Percentiles rank a stretch among this genome's conserved stretches.
Conservation (phyloP, 2,113 vertebrate species). For the Anolis carolinensis region DNA sequence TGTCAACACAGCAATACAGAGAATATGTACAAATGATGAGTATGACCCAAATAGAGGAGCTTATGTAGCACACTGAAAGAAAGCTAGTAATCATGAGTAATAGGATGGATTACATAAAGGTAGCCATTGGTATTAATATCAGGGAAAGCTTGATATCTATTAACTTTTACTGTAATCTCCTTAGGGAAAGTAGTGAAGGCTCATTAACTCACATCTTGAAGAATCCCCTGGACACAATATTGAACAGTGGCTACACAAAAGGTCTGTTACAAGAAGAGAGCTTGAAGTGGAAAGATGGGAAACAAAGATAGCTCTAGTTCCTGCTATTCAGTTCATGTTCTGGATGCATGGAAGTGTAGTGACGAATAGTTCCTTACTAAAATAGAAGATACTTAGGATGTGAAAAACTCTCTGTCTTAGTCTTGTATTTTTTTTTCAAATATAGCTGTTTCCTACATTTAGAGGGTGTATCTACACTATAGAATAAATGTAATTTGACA, state of each 20-base stretch:
- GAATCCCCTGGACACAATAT: not conserved
- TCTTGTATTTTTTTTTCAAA: no score
- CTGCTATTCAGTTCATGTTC: not conserved
- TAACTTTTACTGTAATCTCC: not conserved
- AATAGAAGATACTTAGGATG: not conserved
- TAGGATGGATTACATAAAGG: slow-evolving; percentile 7
- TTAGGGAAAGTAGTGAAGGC: not conserved
- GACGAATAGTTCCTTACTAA: not conserved
- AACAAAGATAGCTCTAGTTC: not conserved
- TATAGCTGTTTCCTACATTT: no score
- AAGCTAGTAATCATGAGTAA: not conserved
- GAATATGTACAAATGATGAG: not conserved
- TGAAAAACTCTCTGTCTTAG: no score
- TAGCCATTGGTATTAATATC: slow-evolving; percentile 1
- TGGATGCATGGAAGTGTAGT: not conserved
- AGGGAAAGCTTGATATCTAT: not conserved
- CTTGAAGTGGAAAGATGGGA: not conserved
- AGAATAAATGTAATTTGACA: no score
- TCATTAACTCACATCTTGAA: not conserved
- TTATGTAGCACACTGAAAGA: slow-evolving; percentile 4
- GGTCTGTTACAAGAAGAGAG: fast-evolving
- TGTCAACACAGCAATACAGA: not conserved
- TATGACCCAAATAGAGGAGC: not conserved
- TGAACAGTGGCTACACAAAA: not conserved
- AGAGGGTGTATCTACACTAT: no score